phyloP scores from a whole-genome alignment of 2,888 invertebrate genomes.

The Adelognathus sp. region DNA sequence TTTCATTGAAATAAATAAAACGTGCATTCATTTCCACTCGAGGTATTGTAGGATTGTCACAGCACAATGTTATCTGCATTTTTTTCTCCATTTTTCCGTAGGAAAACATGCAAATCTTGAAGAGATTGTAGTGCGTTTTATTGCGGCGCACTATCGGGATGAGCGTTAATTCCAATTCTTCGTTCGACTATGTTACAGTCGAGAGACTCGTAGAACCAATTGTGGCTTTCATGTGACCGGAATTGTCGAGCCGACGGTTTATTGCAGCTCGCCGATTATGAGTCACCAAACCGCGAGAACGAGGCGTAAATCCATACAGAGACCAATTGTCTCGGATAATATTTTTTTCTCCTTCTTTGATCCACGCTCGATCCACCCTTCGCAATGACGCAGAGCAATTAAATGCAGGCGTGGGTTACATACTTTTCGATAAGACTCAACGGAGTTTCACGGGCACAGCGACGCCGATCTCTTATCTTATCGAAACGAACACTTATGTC shows the following conservation, averaged over 20 bases:
- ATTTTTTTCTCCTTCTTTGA: not conserved
- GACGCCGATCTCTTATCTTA: constrained; percentile 11
- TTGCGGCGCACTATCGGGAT: not conserved
- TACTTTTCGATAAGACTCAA: not conserved
- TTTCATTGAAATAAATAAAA: not conserved
- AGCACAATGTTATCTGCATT: too few species aligned
- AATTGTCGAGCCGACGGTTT: constrained; percentile 15
- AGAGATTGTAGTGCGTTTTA: not conserved
- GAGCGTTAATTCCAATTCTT: constrained; percentile 1
- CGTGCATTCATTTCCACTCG: too few species aligned
- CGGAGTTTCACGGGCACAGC: not conserved
- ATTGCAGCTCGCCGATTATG: constrained; percentile 27
- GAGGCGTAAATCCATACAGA: constrained; percentile 12
- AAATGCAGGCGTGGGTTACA: constrained; percentile 6
- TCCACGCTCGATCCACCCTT: not conserved
- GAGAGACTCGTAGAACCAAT: constrained; percentile 18
- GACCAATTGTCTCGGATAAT: constrained; percentile 21
- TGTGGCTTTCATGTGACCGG: constrained; percentile 20
- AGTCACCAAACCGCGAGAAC: constrained; percentile 37
- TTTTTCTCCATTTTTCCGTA: not conserved
- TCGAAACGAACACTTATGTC: constrained; percentile 1
- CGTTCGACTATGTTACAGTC: not conserved
- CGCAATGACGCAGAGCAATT: not conserved
- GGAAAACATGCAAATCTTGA: not conserved
- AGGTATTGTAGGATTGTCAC: too few species aligned